Conservation (phyloP, 2,797 vertebrate genomes). For the Ceyx erithaca region DNA sequence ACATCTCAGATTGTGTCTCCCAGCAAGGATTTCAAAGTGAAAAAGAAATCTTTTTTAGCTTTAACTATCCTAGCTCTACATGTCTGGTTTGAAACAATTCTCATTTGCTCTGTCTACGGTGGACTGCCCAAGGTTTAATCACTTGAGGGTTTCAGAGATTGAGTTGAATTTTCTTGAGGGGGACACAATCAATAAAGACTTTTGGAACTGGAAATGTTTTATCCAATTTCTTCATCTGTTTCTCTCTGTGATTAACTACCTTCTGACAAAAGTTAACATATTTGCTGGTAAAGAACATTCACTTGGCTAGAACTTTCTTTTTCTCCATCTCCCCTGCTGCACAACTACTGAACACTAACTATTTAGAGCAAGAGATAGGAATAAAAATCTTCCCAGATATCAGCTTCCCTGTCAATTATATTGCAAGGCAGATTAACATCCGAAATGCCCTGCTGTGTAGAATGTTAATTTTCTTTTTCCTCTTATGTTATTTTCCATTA, state of each 20-base stretch:
- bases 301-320: conserved; percentile 26
- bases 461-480: conserved; percentile 53
- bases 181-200: conserved; percentile 70
- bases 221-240: conserved; percentile 63
- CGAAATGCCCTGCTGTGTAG: conserved; percentile 45
- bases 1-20: background rate
- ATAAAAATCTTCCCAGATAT: conserved; percentile 56
- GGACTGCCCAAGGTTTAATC: conserved; percentile 57
- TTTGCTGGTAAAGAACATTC: conserved; percentile 48
- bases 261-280: conserved; percentile 49
- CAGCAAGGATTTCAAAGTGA: conserved; percentile 4
- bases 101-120: conserved; percentile 54
- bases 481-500: conserved; percentile 33
- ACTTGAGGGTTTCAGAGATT: conserved; percentile 54
- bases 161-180: conserved; percentile 54
- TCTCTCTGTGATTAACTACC: conserved; percentile 66
- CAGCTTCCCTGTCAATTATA: conserved; percentile 50
- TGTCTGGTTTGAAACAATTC: conserved; percentile 59
- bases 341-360: conserved; percentile 5
- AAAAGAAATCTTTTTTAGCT: background rate
- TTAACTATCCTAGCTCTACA: background rate
- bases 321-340: background rate
- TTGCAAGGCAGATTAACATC: conserved; percentile 58
- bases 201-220: conserved; percentile 64
- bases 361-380: conserved; percentile 26